phyloP scores from a whole-genome alignment of 2,113 vertebrate genomes.

The Dicentrarchus labrax region DNA sequence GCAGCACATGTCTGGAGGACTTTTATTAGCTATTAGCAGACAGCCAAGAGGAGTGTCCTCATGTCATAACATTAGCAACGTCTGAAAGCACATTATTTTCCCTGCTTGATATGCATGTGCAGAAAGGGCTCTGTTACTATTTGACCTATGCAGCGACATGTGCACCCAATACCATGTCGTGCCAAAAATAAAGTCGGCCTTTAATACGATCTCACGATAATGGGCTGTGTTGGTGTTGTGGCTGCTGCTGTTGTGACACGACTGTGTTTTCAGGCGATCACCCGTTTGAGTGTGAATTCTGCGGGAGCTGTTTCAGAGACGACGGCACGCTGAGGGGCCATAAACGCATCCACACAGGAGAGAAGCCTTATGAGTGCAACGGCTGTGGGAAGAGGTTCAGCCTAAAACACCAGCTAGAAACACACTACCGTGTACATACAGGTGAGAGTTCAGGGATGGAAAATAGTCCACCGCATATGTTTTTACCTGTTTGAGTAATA shows the following conservation, averaged over 20 bases:
- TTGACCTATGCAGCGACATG: slow-evolving; percentile 65
- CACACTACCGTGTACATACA: slow-evolving; percentile 98
- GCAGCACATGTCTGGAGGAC: slow-evolving; percentile 90
- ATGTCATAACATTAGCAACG: slow-evolving; percentile 77
- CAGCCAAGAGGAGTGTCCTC: slow-evolving; percentile 72
- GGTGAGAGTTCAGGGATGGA: slow-evolving; percentile 81
- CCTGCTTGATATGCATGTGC: slow-evolving; percentile 56
- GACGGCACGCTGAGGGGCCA: slow-evolving; percentile 98
- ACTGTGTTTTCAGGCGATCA: slow-evolving; percentile 91
- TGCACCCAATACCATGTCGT: slow-evolving; percentile 6
- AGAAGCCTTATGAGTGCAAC: slow-evolving; percentile 96
- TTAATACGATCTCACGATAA: slow-evolving; percentile 22
- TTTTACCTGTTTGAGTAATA: background rate
- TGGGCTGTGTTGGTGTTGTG: slow-evolving; percentile 17
- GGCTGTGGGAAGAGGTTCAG: slow-evolving; percentile 99
- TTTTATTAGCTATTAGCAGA: slow-evolving; percentile 84
- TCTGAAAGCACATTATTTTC: slow-evolving; percentile 68
- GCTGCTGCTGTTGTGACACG: slow-evolving; percentile 41
- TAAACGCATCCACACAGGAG: slow-evolving; percentile 96
- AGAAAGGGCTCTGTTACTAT: slow-evolving; percentile 34
- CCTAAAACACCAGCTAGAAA: slow-evolving; percentile 99
- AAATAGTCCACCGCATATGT: background rate
- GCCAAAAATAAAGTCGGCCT: slow-evolving; percentile 25
- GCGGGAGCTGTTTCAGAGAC: slow-evolving; percentile 98
- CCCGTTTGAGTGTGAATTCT: slow-evolving; percentile 98